Conservation (phyloP, 30 jellyfish, hydroid and myxozoan species). For the Catostylus mosaicus region DNA sequence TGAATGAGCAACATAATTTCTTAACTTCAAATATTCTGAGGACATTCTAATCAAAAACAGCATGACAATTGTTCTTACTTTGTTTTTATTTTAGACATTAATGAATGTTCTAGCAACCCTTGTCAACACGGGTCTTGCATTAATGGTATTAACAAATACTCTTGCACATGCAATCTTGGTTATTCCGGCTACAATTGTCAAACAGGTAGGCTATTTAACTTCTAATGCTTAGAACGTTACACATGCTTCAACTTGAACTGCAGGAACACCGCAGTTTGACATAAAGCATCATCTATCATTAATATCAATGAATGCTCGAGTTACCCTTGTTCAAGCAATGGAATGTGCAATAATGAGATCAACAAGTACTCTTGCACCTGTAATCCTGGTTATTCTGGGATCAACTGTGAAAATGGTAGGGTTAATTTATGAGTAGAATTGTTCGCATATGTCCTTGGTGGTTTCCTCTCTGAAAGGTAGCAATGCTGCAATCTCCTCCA, state of each 20-base stretch:
- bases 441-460: no score
- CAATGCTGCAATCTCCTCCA: background rate
- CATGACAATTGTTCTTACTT: no score
- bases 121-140: background rate
- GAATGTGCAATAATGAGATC: slow-evolving; percentile 16
- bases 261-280: background rate
- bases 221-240: background rate
- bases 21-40: no score
- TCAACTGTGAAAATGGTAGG: background rate
- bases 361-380: background rate
- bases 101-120: slow-evolving; percentile 8
- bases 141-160: background rate
- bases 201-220: background rate
- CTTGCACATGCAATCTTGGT: slow-evolving; percentile 16
- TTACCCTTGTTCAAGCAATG: slow-evolving; percentile 39
- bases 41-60: no score
- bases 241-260: background rate
- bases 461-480: background rate
- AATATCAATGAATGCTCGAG: slow-evolving; percentile 43
- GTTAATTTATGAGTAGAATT: background rate
- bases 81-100: background rate
- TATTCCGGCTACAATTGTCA: background rate
- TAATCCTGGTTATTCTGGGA: background rate
- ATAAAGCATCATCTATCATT: background rate
- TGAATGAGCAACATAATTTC: no score